Evolutionary conservation across 2,888 invertebrate species (phyloP).

Genomic region (Thumatha senex): DNA sequence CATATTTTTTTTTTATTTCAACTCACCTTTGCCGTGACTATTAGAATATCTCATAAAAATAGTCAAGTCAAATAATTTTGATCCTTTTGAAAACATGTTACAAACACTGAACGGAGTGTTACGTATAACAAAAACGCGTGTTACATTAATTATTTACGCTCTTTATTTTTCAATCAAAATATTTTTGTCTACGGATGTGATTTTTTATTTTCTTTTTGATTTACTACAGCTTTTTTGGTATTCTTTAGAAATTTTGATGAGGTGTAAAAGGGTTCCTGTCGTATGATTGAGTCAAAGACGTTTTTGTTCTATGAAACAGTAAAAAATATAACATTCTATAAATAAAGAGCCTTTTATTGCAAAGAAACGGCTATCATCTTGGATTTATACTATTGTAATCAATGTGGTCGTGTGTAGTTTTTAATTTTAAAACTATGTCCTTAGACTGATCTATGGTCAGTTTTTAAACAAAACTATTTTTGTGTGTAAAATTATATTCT

Average conservation of each 20-base stretch:
- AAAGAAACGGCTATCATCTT: constrained; percentile 1
- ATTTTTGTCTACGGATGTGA: constrained; percentile 69
- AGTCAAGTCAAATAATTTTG: constrained; percentile 21
- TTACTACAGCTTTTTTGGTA: constrained; percentile 48
- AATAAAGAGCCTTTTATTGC: constrained; percentile 27
- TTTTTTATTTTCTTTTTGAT: constrained; percentile 52
- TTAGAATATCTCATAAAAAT: background rate
- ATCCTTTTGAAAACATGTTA: constrained; percentile 15
- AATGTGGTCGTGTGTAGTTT: background rate
- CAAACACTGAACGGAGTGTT: constrained; percentile 17
- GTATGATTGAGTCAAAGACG: constrained; percentile 66
- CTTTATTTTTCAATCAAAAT: constrained; percentile 82
- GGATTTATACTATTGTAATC: constrained; percentile 10
- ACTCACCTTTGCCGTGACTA: no score
- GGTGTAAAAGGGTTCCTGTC: constrained; percentile 75
- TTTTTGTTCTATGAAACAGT: constrained; percentile 42
- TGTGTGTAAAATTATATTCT: no score
- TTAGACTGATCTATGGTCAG: no score
- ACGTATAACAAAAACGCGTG: constrained; percentile 48
- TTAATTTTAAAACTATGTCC: no score
- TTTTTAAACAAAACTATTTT: no score
- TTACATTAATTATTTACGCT: constrained; percentile 65
- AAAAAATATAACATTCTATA: constrained; percentile 30
- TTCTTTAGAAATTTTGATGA: constrained; percentile 68
- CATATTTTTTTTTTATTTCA: no score